Percentiles rank a stretch among this genome's conserved stretches.
These are phyloP conservation scores for Ancistrus triradiatus DNA, from an alignment of 2,113 vertebrate species.

Conservation along the genomic window DNA sequence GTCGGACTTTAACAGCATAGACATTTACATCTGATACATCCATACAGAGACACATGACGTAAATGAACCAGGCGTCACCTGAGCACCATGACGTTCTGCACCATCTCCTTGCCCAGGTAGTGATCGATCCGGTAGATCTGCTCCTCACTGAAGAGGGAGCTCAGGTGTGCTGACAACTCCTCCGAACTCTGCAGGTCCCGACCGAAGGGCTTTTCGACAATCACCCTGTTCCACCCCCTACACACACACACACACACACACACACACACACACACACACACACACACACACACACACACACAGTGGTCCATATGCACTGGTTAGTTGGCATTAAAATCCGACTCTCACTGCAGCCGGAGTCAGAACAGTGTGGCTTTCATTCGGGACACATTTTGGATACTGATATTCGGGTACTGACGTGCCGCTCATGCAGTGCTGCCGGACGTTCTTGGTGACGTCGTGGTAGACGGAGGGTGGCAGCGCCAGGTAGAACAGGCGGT, in stretches of 20 bases:
- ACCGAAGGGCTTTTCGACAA: conserved; percentile 91
- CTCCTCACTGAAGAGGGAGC: conserved; percentile 80
- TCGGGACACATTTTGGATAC: too few species aligned
- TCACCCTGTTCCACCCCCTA: conserved; percentile 85
- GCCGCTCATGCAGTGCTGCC: conserved; percentile 75
- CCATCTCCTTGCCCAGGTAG: conserved; percentile 93
- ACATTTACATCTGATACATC: too few species aligned
- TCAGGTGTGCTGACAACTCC: conserved; percentile 78
- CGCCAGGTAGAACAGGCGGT: conserved; percentile 86
- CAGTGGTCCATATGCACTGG: too few species aligned
- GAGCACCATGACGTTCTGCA: conserved; percentile 91
- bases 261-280: not conserved
- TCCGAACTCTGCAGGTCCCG: conserved; percentile 84
- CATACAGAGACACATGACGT: not conserved
- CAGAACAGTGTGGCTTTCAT: too few species aligned
- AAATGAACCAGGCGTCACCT: conserved; percentile 58
- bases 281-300: not conserved
- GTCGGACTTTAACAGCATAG: too few species aligned
- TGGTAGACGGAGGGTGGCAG: conserved; percentile 86
- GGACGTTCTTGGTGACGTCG: conserved; percentile 79
- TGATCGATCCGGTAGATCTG: conserved; percentile 93
- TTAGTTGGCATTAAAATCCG: too few species aligned
- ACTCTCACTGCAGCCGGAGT: too few species aligned
- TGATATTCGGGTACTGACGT: conserved; percentile 66
- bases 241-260: not conserved